These are phyloP conservation scores for Epinotia bilunana DNA, from an alignment of 2,888 invertebrate genomes.

Conservation along the genomic window DNA sequence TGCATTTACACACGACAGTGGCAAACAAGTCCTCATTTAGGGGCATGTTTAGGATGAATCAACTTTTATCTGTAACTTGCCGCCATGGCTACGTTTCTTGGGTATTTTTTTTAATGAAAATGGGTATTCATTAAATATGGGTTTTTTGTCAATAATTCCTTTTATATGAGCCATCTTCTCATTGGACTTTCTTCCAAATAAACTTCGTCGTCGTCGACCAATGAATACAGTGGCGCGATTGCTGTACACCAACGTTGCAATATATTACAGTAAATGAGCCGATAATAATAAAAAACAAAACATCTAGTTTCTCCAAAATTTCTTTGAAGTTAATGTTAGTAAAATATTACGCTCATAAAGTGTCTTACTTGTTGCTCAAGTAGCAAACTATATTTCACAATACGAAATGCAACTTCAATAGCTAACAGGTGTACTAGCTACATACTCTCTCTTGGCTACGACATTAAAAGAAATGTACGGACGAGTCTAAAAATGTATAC, in stretches of 20 bases:
- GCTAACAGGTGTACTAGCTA: background rate
- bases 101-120: too few species aligned
- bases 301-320: background rate
- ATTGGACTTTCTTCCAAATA: too few species aligned
- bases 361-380: background rate
- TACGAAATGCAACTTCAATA: background rate
- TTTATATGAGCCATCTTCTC: too few species aligned
- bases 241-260: background rate
- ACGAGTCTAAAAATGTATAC: too few species aligned
- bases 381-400: background rate
- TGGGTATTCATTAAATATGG: too few species aligned
- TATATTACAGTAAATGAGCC: background rate
- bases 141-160: too few species aligned
- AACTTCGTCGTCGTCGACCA: background rate
- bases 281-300: background rate
- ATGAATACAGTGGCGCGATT: too few species aligned
- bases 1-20: too few species aligned
- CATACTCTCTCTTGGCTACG: background rate
- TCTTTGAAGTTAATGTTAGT: background rate
- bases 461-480: background rate
- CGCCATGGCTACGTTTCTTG: too few species aligned
- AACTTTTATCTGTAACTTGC: too few species aligned
- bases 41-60: too few species aligned
- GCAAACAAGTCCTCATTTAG: too few species aligned
- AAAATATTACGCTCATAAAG: background rate